Base-by-base conservation (phyloP, 2,888 invertebrate species). In the Habroteleia sp. region DNA sequence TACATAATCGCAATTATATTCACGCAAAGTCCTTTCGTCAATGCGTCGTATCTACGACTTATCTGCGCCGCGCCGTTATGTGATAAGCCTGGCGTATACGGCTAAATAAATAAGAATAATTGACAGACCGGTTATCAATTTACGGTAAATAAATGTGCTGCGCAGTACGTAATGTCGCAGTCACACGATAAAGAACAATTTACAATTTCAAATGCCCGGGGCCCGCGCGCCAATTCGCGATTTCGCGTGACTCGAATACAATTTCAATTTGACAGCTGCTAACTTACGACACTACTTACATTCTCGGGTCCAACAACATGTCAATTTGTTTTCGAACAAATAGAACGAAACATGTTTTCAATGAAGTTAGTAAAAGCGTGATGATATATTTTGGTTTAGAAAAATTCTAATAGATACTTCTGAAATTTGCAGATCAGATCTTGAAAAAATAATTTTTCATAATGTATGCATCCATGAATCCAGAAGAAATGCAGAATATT, bases 61-160 rank as follows among this genome's bases (percentile, higher is more conserved):
- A 66, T 66, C 66, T 14, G 8, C n/a, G 37, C 46, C 31, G 29
- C 27, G 60, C 62, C 46, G 52, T 54, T 69, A 69, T 31, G 25
- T 10, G 63, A 71, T 71, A 71, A 63, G 46, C 20, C 31, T 23
- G 50, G 1, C 48, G 25, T 13, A 35, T 25, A 42, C 31, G 35
- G 37, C 39, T 35, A 29, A 29, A 63, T 72, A 63, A 63, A 65
- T 72, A 72, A 63, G 63, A 63, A 72, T 72, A 72, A 72, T 65
- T 72, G 72, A 72, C 72, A 72, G 65, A 50, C 42, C 58, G 35
- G 72, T 72, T 72, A 72, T 72, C 72, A 58, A 46, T 73, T 65
- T 23, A 14, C 50, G 44, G 72, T 33, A 52, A 58, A 58, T 65
- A 52, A 65, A 35, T 52, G 52, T 10, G 65, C 74, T 41, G 68